Base-by-base conservation (phyloP, 1,140 invertebrate species). In the Neotoxoptera formosana region DNA sequence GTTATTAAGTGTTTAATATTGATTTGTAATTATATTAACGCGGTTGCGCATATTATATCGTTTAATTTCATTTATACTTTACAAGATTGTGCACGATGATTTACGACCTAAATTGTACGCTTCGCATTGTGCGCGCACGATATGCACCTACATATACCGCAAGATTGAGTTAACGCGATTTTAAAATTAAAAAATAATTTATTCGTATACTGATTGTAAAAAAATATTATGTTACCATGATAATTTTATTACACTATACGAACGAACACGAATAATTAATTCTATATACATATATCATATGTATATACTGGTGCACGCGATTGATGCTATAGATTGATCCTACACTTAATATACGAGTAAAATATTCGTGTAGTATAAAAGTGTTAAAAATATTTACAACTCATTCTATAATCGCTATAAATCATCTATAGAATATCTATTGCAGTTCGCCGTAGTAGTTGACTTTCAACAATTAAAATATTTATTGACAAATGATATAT, bases 1-100 rank as follows among this genome's bases (percentile, higher is more conserved):
- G 41, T 47, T 86, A 45, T 86, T 47, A 47, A 87, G 84, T 25
- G 86, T 87, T 48, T 48, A n/a, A 87, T 48, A 87, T 48, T 51
- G 86, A 87, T 87, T 87, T 87, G 86, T 87, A 87, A 87, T 87
- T 87, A 87, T 51, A 87, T 87, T 48, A 87, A 87, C 47, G 8
- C 30, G 48, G 45, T 34, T 87, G 4, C 17, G 4, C 30, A 51
- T 48, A 48, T 41, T 51, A 45, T 51, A 86, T 86, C 84, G 25
- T 86, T 87, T 87, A 87, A 87, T 48, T 48, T 47, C 30, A 34
- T 87, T 20, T 87, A 48, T 51, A 3, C 30, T 48, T n/a, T 34
- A 87, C 17, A n/a, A 48, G 30, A 87, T 48, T 48, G 30, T 34
- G 20, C 51, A 36, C 23, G 51, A 36, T 41, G 88, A 89, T 89